Evolutionary conservation across 2,113 vertebrate genomes (phyloP), one percentile per base, ranked within the genome.

Genomic region (Neolamprologus fasciatus): DNA sequence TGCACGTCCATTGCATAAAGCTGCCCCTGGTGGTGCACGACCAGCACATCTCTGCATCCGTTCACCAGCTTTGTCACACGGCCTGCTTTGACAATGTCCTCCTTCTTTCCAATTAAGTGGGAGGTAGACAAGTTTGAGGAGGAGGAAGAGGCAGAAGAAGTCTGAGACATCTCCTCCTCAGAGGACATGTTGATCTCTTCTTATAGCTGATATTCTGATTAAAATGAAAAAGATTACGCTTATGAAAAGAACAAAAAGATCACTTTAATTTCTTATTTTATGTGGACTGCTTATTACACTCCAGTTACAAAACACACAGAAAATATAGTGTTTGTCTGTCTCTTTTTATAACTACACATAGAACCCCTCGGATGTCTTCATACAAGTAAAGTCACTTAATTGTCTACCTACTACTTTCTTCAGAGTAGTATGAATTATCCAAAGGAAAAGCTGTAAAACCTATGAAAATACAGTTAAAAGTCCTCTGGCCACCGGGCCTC

Each of bases 1-100:
- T 95, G 97, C 84, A 95, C 95, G 68, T 99, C 98, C 97, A 99
- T 91, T 35, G 98, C 98, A 81, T 99, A 94, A 84, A 98, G 96
- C 80, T 94, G 94, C 51, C 96, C 97, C 83, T 96, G 87, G 23
- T 98, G 97, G 92, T 97, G 96, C 88, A 99, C 96, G 81, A 99
- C 95, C 47, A 98, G 96, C 19, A 99, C 91, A 91, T 99, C 97
- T 96, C 98, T 97, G 78, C 92, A 92, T 14, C 96, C 97, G 26
- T 97, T 89, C n/a, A 98, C 91, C 79, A 94, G 93, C 83, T 93
- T 96, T 40, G 96, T 97, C 79, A 95, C 83, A 76, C 97, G 96
- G 40, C 79, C 85, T 0, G 93, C 93, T 86, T 91, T 96, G 81
- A 98, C 96, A 73, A 99, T 92, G 82, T 97, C 96, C 3, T 97